Evolutionary conservation across 1,140 invertebrate genomes (phyloP).

Genomic region (Leptonema lineaticorne): DNA sequence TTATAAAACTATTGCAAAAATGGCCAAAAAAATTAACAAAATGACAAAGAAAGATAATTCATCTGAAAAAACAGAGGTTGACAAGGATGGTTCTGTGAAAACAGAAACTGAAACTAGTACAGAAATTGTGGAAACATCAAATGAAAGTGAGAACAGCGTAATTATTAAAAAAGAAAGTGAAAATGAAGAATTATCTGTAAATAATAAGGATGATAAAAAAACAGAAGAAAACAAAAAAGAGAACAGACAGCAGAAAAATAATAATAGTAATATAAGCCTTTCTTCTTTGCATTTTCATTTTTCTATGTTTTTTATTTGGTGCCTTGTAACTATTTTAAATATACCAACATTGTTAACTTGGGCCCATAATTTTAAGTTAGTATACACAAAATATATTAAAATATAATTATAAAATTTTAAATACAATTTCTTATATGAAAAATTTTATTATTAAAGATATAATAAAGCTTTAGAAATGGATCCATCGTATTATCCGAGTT

Average conservation of each 20-base stretch:
- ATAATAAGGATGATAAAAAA: slow-evolving; percentile 24
- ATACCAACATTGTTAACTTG: slow-evolving; percentile 60
- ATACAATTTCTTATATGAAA: not conserved
- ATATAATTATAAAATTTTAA: too few relatives aligned
- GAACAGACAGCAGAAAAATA: not conserved
- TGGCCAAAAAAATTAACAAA: slow-evolving; percentile 47
- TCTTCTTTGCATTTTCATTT: slow-evolving; percentile 62
- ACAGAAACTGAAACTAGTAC: slow-evolving; percentile 22
- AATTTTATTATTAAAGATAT: slow-evolving; percentile 50
- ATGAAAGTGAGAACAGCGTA: slow-evolving; percentile 7
- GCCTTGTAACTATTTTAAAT: slow-evolving; percentile 56
- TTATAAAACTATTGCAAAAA: slow-evolving; percentile 56
- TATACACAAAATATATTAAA: too few relatives aligned
- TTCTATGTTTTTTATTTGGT: slow-evolving; percentile 61
- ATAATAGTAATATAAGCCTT: slow-evolving; percentile 47
- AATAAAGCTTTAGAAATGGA: slow-evolving; percentile 54
- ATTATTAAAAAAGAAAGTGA: slow-evolving; percentile 46
- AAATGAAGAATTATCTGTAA: slow-evolving; percentile 51
- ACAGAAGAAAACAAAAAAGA: slow-evolving; percentile 18
- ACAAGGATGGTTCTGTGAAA: slow-evolving; percentile 24
- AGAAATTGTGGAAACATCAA: slow-evolving; percentile 3
- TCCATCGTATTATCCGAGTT: slow-evolving; percentile 54
- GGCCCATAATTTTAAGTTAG: slow-evolving; percentile 64
- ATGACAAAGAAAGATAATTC: slow-evolving; percentile 27
- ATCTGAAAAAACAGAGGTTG: too few relatives aligned